Evolutionary conservation across 2,888 invertebrate genomes (phyloP).

Genomic region (Cremastinae sp.): DNA sequence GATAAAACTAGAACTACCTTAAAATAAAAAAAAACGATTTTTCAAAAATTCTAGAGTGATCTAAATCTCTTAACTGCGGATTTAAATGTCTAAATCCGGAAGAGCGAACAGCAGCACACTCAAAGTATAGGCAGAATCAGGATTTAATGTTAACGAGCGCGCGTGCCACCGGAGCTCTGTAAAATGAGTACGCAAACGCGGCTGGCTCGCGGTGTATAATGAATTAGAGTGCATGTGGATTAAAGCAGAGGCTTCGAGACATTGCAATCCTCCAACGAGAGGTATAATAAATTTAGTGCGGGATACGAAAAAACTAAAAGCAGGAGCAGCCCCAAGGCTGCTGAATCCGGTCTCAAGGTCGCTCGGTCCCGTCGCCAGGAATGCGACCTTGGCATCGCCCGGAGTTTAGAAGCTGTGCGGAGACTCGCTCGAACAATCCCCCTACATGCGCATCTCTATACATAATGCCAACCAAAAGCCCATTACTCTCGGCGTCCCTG

Average conservation of each 20-base stretch:
- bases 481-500: constrained; percentile 16
- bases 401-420: constrained; percentile 54
- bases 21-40: too few species aligned
- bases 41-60: too few species aligned
- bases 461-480: constrained; percentile 2
- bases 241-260: constrained; percentile 23
- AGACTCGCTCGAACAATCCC: constrained; percentile 36
- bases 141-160: too few species aligned
- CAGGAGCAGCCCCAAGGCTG: constrained; percentile 56
- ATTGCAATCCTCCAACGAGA: constrained; percentile 17
- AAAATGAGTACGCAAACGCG: too few species aligned
- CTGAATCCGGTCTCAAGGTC: constrained; percentile 62
- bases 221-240: constrained; percentile 29
- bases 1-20: too few species aligned
- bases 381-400: constrained; percentile 62
- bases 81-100: too few species aligned
- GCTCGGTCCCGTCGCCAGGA: constrained; percentile 60
- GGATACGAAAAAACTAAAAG: constrained; percentile 58
- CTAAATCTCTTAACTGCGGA: too few species aligned
- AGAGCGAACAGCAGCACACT: too few species aligned
- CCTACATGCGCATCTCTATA: too few species aligned
- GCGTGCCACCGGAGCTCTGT: too few species aligned
- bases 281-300: constrained; percentile 57
- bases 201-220: background rate
- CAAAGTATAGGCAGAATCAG: too few species aligned